These are phyloP conservation scores for Rousettus madagascariensis DNA, from an alignment of 2,797 vertebrate species.

Conservation along the genomic window DNA sequence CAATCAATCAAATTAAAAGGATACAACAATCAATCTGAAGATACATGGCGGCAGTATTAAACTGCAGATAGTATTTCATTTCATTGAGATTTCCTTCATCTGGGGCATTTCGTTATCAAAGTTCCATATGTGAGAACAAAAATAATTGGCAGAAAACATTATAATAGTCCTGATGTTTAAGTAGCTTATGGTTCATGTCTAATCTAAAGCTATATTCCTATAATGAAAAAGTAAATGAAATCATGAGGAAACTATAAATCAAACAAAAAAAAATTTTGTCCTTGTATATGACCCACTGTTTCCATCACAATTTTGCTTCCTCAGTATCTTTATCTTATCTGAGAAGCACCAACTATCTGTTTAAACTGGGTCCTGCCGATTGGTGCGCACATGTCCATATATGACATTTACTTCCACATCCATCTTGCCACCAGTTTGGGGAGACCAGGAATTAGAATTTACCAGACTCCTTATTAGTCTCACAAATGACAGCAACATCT, in stretches of 20 bases:
- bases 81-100: background rate
- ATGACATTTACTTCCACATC: background rate
- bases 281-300: background rate
- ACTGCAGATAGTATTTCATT: background rate
- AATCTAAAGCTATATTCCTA: background rate
- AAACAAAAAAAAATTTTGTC: background rate
- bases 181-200: background rate
- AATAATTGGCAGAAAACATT: background rate
- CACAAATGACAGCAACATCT: background rate
- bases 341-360: background rate
- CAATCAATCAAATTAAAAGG: background rate
- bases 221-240: constrained; percentile 11
- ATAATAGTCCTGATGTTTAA: background rate
- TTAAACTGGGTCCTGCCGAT: accelerated
- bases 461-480: background rate
- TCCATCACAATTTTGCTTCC: background rate
- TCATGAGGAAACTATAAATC: constrained; percentile 8
- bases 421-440: background rate
- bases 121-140: background rate
- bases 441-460: background rate
- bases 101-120: background rate
- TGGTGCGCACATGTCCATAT: background rate
- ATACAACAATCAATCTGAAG: background rate
- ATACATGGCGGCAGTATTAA: background rate
- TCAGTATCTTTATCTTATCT: background rate